These are phyloP conservation scores for Atta colombica DNA, from an alignment of 1,140 invertebrate species.

Conservation along the genomic window DNA sequence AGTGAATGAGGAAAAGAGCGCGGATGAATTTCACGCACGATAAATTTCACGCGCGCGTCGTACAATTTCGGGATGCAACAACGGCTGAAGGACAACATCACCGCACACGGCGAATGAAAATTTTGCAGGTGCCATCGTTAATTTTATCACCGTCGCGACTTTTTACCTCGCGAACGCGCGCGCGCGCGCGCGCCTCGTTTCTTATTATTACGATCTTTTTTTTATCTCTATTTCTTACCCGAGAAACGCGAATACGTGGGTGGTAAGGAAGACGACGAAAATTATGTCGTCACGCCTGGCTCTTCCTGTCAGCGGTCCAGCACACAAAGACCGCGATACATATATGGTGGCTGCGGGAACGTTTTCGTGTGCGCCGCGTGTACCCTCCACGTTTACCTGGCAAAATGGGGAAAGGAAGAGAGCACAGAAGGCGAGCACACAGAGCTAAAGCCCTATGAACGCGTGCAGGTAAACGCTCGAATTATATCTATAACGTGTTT, in stretches of 20 bases:
- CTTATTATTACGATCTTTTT: neutral
- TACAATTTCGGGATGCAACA: neutral
- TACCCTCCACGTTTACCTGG: constrained; percentile 57
- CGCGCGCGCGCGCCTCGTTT: neutral
- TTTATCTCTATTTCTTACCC: constrained; percentile 1
- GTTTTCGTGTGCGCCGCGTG: constrained; percentile 47
- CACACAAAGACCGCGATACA: constrained; percentile 38
- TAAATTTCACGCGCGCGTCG: constrained; percentile 11
- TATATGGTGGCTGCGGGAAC: constrained; percentile 21
- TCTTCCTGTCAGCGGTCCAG: constrained; percentile 62
- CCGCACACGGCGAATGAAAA: constrained; percentile 33
- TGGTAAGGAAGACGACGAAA: constrained; percentile 38
- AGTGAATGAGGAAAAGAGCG: neutral
- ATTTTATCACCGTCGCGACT: constrained; percentile 1
- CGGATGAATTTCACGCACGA: constrained; percentile 36
- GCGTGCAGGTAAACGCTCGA: constrained; percentile 68
- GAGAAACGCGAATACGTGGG: constrained; percentile 45
- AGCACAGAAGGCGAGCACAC: constrained; percentile 27
- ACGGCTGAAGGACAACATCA: neutral
- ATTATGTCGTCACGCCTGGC: constrained; percentile 58
- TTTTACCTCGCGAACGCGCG: neutral
- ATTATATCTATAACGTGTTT: constrained; percentile 65
- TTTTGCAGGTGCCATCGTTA: constrained; percentile 38
- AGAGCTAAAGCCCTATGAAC: neutral
- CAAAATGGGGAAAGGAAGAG: constrained; percentile 54